phyloP scores from a whole-genome alignment of 1,140 invertebrate genomes.

The Ridgeia piscesae region DNA sequence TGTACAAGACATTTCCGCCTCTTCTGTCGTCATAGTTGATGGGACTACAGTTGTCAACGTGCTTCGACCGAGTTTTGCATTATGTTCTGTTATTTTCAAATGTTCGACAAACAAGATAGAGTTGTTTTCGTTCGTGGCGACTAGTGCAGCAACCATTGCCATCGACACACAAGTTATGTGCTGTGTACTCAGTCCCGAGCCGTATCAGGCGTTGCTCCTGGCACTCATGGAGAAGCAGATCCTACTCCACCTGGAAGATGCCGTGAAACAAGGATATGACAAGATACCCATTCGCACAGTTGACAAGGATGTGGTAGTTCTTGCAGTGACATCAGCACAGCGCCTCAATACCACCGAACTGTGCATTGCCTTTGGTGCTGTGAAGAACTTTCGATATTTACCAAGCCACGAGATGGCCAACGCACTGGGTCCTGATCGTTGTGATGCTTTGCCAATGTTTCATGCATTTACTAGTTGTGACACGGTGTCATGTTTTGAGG shows the following conservation, averaged over 20 bases:
- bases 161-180: not conserved
- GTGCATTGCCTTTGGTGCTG: not conserved
- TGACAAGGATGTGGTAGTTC: not conserved
- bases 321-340: not conserved
- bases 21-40: too few species aligned
- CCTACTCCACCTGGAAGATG: not conserved
- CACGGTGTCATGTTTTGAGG: too few species aligned
- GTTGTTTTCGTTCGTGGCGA: too few species aligned
- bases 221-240: not conserved
- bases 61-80: too few species aligned
- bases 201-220: not conserved
- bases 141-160: too few species aligned
- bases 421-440: not conserved
- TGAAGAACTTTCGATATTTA: not conserved
- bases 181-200: not conserved
- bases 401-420: not conserved
- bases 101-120: too few species aligned
- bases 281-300: not conserved
- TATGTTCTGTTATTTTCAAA: too few species aligned
- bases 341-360: not conserved
- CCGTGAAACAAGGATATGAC: not conserved
- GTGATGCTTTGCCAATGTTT: not conserved
- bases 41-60: too few species aligned
- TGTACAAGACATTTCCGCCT: too few species aligned
- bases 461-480: too few species aligned